Base-by-base conservation (phyloP, 1,140 invertebrate genomes). In the Bradynema listronoti region DNA sequence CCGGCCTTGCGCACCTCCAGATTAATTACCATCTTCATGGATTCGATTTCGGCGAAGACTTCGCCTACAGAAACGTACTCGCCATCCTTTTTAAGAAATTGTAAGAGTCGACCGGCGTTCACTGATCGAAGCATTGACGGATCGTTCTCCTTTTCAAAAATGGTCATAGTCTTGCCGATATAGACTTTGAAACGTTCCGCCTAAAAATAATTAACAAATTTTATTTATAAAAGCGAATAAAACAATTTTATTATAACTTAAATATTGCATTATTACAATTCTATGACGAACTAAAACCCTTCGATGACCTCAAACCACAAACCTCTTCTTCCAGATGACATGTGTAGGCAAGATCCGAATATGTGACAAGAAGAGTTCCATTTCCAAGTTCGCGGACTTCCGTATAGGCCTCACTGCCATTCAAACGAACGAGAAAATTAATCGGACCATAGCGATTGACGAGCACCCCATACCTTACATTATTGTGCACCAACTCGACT, bases 1-100 rank as follows among this genome's bases (percentile, higher is more conserved):
- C 93, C 93, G 25, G 86, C 84, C 78, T 96, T 92, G 36, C 84
- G 83, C 0, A 89, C 87, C 0, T 88, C 87, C 0, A 99, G 80
- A 0, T 91, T 93, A 90, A 98, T 96, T 2, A 98, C 89, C 92
- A 98, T 97, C 80, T 99, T 99, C 95, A 99, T 99, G 0, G 97
- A 91, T 81, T 98, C 93, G 66, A 97, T 96, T 80, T 98, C 92
- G 27, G 91, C 93, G 79, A 88, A 98, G 0, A 90, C 85, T 79
- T 95, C 89, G 4, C 91, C 90, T 68, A 87, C 85, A 61, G 83
- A 83, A 1, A 98, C 87, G 79, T 93, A 90, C 0, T 88, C 89
- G 0, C 92, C 92, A 78, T 99, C 93, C 66, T 96, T 92, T 0
- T 96, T 84, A 1, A 94, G 73, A 65, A 87, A 90, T 68, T 86